Evolutionary conservation across 2,113 vertebrate genomes (phyloP).

Genomic region (Trichomycterus rosablanca): DNA sequence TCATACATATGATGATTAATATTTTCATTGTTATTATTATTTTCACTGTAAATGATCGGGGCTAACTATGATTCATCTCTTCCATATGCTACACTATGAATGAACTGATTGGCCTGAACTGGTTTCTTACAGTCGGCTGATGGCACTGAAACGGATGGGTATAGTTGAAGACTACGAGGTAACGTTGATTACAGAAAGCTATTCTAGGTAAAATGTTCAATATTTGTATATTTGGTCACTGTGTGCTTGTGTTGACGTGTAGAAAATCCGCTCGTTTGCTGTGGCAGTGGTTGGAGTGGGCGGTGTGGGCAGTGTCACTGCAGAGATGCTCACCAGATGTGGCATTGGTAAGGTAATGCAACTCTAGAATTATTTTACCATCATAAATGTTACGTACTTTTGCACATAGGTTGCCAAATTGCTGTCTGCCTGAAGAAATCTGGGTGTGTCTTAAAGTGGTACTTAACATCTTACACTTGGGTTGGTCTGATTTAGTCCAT

Average conservation of each 20-base stretch:
- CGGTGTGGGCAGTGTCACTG: conserved; percentile 94
- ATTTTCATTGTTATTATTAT: no score
- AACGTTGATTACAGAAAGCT: conserved; percentile 20
- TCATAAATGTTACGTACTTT: no score
- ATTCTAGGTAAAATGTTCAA: not conserved
- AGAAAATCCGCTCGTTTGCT: conserved; percentile 90
- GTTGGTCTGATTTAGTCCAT: no score
- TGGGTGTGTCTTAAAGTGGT: no score
- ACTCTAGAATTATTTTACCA: conserved; percentile 34
- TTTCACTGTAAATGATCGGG: no score
- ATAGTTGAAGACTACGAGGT: conserved; percentile 97
- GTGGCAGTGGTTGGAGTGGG: conserved; percentile 93
- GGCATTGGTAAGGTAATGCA: conserved; percentile 99
- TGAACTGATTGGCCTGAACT: no score
- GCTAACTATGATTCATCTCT: no score
- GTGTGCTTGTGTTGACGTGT: conserved; percentile 28
- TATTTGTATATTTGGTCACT: not conserved
- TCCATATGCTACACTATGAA: no score
- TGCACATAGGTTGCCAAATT: no score
- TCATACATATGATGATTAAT: no score
- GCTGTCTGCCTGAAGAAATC: no score
- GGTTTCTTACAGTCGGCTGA: conserved; percentile 78
- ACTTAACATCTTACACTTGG: no score
- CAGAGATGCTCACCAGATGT: conserved; percentile 98
- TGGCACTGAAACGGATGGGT: conserved; percentile 97